Evolutionary conservation across 1,140 invertebrate genomes (phyloP).

Genomic region (Chionoecetes opilio): DNA sequence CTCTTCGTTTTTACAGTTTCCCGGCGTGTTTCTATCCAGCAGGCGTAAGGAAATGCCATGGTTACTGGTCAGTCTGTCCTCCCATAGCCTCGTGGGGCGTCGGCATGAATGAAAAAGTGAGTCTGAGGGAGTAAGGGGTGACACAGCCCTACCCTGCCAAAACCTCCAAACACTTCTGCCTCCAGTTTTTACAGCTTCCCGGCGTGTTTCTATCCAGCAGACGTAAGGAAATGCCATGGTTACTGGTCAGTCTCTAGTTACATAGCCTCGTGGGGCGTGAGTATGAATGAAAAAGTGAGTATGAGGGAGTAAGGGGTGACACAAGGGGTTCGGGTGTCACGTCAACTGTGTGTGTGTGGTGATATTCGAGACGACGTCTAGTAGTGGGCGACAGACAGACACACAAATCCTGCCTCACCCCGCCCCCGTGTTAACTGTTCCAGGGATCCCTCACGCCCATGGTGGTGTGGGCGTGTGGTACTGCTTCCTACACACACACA

Average conservation of each 20-base stretch:
- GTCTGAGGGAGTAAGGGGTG: neutral
- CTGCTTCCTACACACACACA: neutral
- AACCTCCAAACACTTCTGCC: neutral
- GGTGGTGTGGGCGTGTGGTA: neutral
- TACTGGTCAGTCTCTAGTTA: neutral
- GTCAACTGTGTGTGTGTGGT: neutral
- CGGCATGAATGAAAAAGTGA: conserved; percentile 34
- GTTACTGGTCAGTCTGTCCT: neutral
- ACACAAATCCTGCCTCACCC: no score
- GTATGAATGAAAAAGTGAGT: conserved; percentile 38
- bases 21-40: neutral
- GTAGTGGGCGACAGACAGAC: neutral
- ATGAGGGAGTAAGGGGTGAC: neutral
- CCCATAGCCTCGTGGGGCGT: neutral
- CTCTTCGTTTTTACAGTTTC: neutral
- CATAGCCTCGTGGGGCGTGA: neutral
- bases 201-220: neutral
- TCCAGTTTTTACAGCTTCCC: neutral
- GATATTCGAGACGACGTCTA: neutral
- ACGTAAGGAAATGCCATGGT: neutral
- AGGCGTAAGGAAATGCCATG: neutral
- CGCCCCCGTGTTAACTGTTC: no score
- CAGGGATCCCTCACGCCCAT: no score
- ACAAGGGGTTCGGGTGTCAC: neutral
- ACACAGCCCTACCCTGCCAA: neutral